Evolutionary conservation across 2,888 invertebrate genomes (phyloP), one percentile per base, ranked within the genome.

Genomic region (Saturnia pavonia): DNA sequence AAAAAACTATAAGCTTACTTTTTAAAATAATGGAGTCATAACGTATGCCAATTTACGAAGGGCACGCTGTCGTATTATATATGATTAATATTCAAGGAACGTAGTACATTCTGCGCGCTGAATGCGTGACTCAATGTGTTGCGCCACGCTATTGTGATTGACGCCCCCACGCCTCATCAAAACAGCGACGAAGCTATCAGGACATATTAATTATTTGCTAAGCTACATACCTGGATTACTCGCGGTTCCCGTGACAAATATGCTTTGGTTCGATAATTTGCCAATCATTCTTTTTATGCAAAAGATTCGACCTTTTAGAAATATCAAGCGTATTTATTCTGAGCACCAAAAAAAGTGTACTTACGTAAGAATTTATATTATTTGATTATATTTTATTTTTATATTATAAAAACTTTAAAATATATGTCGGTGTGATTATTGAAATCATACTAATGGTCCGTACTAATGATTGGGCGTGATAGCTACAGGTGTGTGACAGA

Each of bases 41-140:
- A 27, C 6, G 40, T 34, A 65, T 65, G 40, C 40, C 40, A 65
- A 65, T 40, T 65, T n/a, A 19, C 65, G 65, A 65, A 65, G 65
- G 65, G 65, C 65, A 40, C 40, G 19, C 71, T 66, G 51, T 42
- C 45, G 40, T 60, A 63, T 65, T 63, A 22, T n/a, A 68, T 71
- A 51, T 48, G 60, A 75, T 79, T 78, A 79, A 71, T 75, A 79
- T 79, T 76, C 79, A 25, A 73, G 69, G 69, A 71, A 51, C 73
- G 77, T 70, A 71, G 72, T 66, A 72, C 77, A 77, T 78, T 77
- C 77, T 57, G 69, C 60, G 57, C 43, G 54, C 43, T 27, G n/a
- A 54, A 69, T 63, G 72, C 72, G 69, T 72, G 72, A 72, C 51
- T 72, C 72, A 72, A 68, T 68, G 60, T 60, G 40, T 71, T 71